These are phyloP conservation scores for Sepioteuthis lessoniana DNA, from an alignment of 2,888 invertebrate genomes.

Conservation along the genomic window DNA sequence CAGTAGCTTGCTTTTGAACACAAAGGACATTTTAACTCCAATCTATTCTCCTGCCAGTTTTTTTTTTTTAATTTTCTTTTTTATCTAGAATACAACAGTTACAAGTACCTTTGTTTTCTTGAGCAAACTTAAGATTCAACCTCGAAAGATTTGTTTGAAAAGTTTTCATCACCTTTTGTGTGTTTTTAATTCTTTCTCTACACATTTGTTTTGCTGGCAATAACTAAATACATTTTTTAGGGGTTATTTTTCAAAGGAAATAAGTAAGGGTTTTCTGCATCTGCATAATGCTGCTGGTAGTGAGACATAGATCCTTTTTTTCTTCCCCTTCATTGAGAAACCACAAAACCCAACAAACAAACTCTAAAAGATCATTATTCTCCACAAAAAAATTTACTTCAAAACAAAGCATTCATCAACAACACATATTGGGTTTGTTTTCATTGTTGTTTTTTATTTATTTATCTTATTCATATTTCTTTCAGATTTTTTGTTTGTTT, in stretches of 20 bases:
- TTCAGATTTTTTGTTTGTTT: neutral
- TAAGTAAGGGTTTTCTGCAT: neutral
- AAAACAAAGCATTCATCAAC: conserved; percentile 33
- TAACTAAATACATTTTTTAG: too few relatives aligned
- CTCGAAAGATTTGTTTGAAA: neutral
- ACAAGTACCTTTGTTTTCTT: neutral
- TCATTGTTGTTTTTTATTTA: neutral
- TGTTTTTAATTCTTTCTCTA: neutral
- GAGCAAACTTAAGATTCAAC: neutral
- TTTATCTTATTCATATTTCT: neutral
- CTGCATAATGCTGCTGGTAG: conserved; percentile 33
- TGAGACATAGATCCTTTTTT: neutral
- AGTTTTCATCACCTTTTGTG: neutral
- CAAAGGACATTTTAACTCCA: conserved; percentile 15
- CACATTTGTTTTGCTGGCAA: neutral
- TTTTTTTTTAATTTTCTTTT: too few relatives aligned
- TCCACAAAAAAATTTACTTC: neutral
- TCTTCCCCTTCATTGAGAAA: neutral
- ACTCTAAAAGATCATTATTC: neutral
- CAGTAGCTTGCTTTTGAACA: neutral
- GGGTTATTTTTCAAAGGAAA: neutral
- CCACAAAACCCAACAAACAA: neutral
- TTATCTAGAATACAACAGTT: neutral
- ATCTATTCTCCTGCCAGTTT: neutral
- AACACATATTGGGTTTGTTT: neutral